Conservation (phyloP, 2,113 vertebrate genomes). For the Diphyllodes magnificus region DNA sequence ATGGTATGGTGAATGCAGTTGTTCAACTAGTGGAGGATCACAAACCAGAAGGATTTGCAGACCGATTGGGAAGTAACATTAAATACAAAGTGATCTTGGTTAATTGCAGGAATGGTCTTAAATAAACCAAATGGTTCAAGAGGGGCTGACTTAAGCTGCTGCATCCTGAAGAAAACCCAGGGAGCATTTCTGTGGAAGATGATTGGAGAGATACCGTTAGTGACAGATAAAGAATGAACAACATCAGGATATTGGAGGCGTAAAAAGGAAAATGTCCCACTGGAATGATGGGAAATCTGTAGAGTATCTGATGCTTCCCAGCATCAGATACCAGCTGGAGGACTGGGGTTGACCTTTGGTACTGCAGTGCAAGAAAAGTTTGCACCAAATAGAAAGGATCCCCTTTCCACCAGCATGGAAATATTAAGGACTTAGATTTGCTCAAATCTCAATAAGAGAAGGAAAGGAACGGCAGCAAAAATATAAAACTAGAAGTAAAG, state of each 20-base stretch:
- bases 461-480: neutral
- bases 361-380: neutral
- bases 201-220: neutral
- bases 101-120: neutral
- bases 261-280: neutral
- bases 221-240: neutral
- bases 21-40: neutral
- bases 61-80: neutral
- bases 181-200: neutral
- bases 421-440: neutral
- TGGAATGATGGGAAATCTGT: neutral
- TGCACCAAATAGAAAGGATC: neutral
- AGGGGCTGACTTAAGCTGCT: neutral
- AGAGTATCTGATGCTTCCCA: neutral
- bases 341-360: neutral
- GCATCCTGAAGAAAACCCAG: neutral
- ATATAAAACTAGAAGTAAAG: neutral
- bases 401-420: neutral
- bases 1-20: neutral
- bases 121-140: neutral
- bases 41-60: neutral
- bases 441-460: neutral
- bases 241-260: neutral
- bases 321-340: neutral
- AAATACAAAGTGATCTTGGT: neutral